Conservation (phyloP, 92 coral and sea anemone species). For the Epizoanthus rinbou region DNA sequence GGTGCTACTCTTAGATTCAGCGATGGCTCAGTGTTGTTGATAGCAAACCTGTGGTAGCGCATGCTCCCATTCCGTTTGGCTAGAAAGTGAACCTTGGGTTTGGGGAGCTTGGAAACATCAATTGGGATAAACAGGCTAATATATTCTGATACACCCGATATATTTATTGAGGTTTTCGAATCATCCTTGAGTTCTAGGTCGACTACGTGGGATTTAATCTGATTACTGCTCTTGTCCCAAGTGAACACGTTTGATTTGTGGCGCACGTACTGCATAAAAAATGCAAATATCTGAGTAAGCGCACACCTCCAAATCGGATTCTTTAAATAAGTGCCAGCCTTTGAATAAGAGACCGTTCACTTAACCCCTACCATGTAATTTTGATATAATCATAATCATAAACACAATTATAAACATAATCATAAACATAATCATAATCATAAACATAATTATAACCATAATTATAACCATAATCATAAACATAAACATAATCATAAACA, state of each 20-base stretch:
- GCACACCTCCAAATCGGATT: background rate
- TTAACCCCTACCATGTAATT: too few species aligned
- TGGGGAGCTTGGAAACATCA: conserved; percentile 20
- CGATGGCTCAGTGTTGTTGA: conserved; percentile 40
- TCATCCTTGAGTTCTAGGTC: conserved; percentile 46
- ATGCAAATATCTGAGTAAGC: background rate
- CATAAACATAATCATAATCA: too few species aligned
- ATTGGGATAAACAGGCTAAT: conserved; percentile 52
- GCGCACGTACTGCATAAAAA: conserved; percentile 9
- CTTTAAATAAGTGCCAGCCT: too few species aligned
- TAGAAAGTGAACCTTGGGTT: conserved; percentile 32
- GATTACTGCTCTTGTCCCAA: conserved; percentile 28
- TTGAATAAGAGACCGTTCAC: too few species aligned
- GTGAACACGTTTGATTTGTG: conserved; percentile 11
- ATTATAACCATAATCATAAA: too few species aligned
- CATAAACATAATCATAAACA: too few species aligned
- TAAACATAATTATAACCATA: too few species aligned
- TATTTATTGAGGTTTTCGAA: conserved; percentile 7
- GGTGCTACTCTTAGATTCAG: conserved; percentile 35
- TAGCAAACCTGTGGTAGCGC: conserved; percentile 52
- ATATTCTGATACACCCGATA: conserved; percentile 25
- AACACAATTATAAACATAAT: too few species aligned
- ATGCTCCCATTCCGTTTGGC: conserved; percentile 52
- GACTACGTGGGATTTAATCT: conserved; percentile 31
- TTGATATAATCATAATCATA: too few species aligned